Evolutionary conservation across 2,797 vertebrate species (phyloP).

Genomic region (Acanthopagrus latus): DNA sequence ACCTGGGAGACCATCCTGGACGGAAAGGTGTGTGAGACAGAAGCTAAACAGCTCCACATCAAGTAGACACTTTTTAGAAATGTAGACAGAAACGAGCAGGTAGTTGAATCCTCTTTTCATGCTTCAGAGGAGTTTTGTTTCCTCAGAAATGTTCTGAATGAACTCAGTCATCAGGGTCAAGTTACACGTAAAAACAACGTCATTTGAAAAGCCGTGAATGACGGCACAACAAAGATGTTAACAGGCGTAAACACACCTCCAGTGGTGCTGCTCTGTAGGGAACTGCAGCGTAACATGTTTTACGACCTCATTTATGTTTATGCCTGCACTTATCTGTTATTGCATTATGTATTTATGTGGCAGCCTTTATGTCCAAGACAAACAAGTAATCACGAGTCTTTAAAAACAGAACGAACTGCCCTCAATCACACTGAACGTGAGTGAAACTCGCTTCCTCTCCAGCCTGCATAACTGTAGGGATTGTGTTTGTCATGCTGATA

Average conservation of each 20-base stretch:
- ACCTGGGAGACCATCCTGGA: conserved; percentile 99
- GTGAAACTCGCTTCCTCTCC: not conserved
- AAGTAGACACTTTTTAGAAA: no score
- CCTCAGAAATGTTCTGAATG: not conserved
- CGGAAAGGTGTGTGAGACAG: conserved; percentile 88
- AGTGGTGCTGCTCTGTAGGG: no score
- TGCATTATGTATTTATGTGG: no score
- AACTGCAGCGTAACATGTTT: no score
- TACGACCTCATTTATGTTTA: no score
- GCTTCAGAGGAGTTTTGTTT: not conserved
- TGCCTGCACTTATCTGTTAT: no score
- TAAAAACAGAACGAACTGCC: no score
- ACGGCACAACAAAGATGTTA: not conserved
- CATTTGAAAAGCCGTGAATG: not conserved
- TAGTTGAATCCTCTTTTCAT: not conserved
- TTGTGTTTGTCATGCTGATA: not conserved
- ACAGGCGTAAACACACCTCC: not conserved
- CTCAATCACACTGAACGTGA: not conserved
- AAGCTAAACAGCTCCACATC: no score
- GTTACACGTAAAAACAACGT: not conserved
- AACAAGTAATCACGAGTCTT: no score
- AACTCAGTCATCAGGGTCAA: not conserved
- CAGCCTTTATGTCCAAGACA: no score
- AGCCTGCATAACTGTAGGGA: no score
- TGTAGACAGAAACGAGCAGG: not conserved